Evolutionary conservation across 2,888 invertebrate genomes (phyloP).

Genomic region (Agrochola circellaris): DNA sequence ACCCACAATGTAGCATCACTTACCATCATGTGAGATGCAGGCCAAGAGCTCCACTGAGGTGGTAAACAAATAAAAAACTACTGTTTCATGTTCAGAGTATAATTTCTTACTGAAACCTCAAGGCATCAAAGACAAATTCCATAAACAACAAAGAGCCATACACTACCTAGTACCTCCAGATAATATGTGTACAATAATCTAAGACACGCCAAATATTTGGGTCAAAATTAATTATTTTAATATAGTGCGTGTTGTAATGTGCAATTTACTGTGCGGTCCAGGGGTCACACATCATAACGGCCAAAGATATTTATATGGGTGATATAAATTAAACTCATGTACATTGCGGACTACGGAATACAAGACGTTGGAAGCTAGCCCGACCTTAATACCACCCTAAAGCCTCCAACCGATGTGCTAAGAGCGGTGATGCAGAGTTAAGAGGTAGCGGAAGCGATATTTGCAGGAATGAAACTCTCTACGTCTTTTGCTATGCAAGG

Average conservation of each 20-base stretch:
- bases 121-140: conserved; percentile 46
- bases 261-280: conserved; percentile 77
- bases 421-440: conserved; percentile 20
- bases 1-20: neutral
- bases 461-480: neutral
- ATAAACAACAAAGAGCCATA: conserved; percentile 42
- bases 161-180: conserved; percentile 19
- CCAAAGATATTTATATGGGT: conserved; percentile 80
- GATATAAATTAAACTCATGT: conserved; percentile 85
- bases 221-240: conserved; percentile 78
- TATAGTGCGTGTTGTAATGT: conserved; percentile 72
- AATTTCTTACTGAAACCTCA: conserved; percentile 22
- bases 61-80: neutral
- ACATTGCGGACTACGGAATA: conserved; percentile 74
- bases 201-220: conserved; percentile 69
- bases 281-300: conserved; percentile 76
- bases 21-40: too few species aligned
- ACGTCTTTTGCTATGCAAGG: neutral
- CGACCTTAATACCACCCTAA: conserved; percentile 80
- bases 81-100: neutral
- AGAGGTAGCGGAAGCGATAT: conserved; percentile 47
- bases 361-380: conserved; percentile 87
- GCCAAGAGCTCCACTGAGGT: too few species aligned
- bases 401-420: conserved; percentile 68
- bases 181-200: conserved; percentile 69